phyloP scores from a whole-genome alignment of 2,888 invertebrate genomes.

The Thymelicus acteon region DNA sequence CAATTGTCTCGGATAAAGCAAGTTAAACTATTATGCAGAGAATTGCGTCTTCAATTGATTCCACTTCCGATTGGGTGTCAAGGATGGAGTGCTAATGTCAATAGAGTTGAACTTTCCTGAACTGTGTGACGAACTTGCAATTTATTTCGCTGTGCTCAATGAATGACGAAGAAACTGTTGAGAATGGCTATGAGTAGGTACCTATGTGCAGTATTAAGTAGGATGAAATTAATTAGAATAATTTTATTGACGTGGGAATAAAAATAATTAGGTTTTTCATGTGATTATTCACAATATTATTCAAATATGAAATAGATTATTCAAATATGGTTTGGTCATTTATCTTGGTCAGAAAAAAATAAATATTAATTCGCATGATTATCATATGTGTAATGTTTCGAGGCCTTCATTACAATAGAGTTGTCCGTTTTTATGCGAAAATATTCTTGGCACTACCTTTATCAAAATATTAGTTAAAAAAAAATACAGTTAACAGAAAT shows the following conservation, averaged over 20 bases:
- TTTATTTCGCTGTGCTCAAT: slow-evolving; percentile 17
- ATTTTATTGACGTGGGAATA: not conserved
- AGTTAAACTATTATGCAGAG: slow-evolving; percentile 57
- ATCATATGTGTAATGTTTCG: too few species aligned
- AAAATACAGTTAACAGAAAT: too few species aligned
- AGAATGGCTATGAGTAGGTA: not conserved
- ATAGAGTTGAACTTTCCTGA: slow-evolving; percentile 51
- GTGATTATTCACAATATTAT: too few species aligned
- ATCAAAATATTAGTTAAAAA: too few species aligned
- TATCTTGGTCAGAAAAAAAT: too few species aligned
- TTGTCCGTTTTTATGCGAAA: too few species aligned
- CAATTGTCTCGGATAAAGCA: slow-evolving; percentile 64
- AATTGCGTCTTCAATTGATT: slow-evolving; percentile 65
- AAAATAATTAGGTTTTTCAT: too few species aligned
- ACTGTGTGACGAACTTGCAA: slow-evolving; percentile 21
- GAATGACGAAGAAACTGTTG: slow-evolving; percentile 10
- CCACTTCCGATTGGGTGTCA: slow-evolving; percentile 81
- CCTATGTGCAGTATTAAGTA: not conserved
- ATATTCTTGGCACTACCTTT: too few species aligned
- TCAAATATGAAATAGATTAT: too few species aligned
- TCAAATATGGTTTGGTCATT: too few species aligned
- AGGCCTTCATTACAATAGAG: too few species aligned
- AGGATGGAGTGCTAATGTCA: slow-evolving; percentile 67
- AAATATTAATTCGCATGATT: too few species aligned
- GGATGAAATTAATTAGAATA: slow-evolving; percentile 15